Base-by-base conservation (phyloP, 2,113 vertebrate genomes). In the Callionymus lyra region DNA sequence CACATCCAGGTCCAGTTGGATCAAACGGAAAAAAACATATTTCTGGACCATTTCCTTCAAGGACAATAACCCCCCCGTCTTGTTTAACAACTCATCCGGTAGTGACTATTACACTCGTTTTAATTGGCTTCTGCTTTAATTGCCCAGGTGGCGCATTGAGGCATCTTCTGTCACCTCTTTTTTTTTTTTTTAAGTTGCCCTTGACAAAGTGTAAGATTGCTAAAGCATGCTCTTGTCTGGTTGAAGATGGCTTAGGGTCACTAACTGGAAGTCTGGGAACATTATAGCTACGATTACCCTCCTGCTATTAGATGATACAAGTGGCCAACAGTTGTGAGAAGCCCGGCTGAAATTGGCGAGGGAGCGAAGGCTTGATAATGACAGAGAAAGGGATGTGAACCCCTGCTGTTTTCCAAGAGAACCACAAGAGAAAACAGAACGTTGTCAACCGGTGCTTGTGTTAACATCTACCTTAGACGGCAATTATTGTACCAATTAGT, bases 401-500 rank as follows among this genome's bases (percentile, higher is more conserved):
- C 21, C 8, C 4, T 27, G 21, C 21, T 27, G 21, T 27, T 27
- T 27, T 45, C 12, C 12, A 10, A 31, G 31, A 9, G 42, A 44
- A 31, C 32, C 16, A 12, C 27, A 32, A 44, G 17, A 44, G 42
- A 6, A 16, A 6, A 31, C 34, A 17, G 16, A 34, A 44, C 5
- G 33, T 35, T 45, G 32, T 34, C 12, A 10, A 16, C 21, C 46
- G 27, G 34, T 27, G 21, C 8, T 5, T 27, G 21, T 27, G 21
- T 27, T 27, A 27, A 27, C 21, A 8, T 27, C 21, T 27, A 4
- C 21, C 21, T 27, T 5, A n/a, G n/a, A n/a, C n/a, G n/a, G n/a
- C n/a, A n/a, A n/a, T n/a, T 82, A 89, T 89, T 90, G 86, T 86
- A 89, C 87, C 86, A 91, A 90, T 92, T 90, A 91, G 90, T 89